phyloP scores from a whole-genome alignment of 2,113 vertebrate species.

The Dicrurus megarhynchus region DNA sequence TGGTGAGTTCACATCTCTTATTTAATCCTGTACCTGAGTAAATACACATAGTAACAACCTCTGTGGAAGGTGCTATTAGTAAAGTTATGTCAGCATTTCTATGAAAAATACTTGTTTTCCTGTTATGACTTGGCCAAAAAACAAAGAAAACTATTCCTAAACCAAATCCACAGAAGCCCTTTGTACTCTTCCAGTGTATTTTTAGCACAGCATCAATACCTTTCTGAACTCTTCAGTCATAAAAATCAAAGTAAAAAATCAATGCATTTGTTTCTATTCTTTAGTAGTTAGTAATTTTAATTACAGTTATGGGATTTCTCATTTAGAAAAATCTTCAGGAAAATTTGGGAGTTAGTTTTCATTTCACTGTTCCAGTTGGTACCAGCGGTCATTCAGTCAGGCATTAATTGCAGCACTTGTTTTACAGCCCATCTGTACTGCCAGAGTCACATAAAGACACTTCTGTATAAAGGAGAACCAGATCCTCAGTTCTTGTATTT shows the following conservation, averaged over 20 bases:
- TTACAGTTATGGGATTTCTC: not conserved
- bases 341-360: not conserved
- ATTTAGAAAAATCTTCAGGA: not conserved
- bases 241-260: not conserved
- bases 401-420: not conserved
- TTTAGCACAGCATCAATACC: not conserved
- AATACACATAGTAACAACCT: slow-evolving; percentile 35
- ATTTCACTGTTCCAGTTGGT: not conserved
- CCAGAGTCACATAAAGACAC: not conserved
- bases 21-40: slow-evolving; percentile 63
- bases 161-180: not conserved
- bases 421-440: not conserved
- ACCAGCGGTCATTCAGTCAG: not conserved
- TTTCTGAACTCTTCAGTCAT: not conserved
- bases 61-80: not conserved
- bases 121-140: not conserved
- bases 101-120: slow-evolving; percentile 37
- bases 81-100: slow-evolving; percentile 52
- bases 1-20: slow-evolving; percentile 53
- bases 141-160: not conserved
- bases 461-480: not conserved
- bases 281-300: not conserved
- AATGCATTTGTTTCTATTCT: not conserved
- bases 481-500: not conserved
- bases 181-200: not conserved